Conservation (phyloP, 1,140 invertebrate genomes). For the Procambarus clarkii region DNA sequence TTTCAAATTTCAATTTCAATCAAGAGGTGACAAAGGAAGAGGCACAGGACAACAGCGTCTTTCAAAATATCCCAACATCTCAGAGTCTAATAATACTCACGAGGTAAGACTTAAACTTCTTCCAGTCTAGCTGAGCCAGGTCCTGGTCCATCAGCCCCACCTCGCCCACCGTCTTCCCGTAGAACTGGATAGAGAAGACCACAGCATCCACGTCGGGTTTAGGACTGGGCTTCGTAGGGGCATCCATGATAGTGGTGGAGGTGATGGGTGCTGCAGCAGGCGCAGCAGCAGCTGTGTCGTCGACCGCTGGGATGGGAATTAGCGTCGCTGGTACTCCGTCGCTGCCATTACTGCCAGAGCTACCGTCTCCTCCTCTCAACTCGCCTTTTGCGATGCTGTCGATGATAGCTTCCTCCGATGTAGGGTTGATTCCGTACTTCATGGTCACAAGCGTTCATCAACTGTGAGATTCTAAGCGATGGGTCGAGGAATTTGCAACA, state of each 20-base stretch:
- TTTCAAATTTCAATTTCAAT: too few relatives aligned
- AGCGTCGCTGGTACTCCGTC: neutral
- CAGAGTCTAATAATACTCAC: conserved; percentile 7
- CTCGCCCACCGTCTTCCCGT: conserved; percentile 58
- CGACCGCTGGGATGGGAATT: neutral
- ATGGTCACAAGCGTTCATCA: conserved; percentile 17
- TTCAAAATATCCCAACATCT: neutral
- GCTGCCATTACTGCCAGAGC: neutral
- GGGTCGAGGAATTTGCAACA: neutral
- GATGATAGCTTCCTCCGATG: neutral
- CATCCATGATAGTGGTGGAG: neutral
- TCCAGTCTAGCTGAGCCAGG: conserved; percentile 56
- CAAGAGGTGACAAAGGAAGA: too few relatives aligned
- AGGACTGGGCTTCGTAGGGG: neutral
- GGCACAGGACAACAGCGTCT: neutral
- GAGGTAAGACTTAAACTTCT: conserved; percentile 59
- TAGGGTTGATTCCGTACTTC: conserved; percentile 37
- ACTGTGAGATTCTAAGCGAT: neutral
- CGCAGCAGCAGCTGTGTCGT: too few relatives aligned
- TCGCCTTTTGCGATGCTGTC: neutral
- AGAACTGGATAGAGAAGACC: conserved; percentile 60
- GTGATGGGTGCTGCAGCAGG: neutral
- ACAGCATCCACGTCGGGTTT: conserved; percentile 32
- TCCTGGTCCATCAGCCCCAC: conserved; percentile 60
- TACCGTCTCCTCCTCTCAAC: neutral